These are phyloP conservation scores for Rhogogaster chlorosoma DNA, from an alignment of 2,888 invertebrate species.

Conservation along the genomic window DNA sequence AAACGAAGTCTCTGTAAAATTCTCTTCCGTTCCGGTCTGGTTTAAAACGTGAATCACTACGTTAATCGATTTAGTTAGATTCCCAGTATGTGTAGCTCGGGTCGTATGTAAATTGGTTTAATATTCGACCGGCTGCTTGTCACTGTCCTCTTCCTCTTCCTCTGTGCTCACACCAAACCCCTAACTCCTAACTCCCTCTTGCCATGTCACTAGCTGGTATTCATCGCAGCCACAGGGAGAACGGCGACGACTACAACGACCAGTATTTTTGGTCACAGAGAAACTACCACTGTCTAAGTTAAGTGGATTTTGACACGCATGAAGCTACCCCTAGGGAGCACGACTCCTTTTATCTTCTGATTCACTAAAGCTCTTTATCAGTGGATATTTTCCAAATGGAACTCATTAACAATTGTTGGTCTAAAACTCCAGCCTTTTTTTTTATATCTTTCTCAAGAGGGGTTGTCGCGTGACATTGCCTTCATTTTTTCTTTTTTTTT, in stretches of 20 bases:
- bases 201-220: constrained; percentile 36
- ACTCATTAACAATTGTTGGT: constrained; percentile 44
- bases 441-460: background rate
- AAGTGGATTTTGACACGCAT: constrained; percentile 63
- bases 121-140: constrained; percentile 36
- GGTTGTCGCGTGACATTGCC: constrained; percentile 37
- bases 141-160: constrained; percentile 28
- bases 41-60: background rate
- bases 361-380: constrained; percentile 45
- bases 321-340: constrained; percentile 15
- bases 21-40: background rate
- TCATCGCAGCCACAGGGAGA: constrained; percentile 16
- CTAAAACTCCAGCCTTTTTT: background rate
- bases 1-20: background rate
- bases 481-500: constrained; percentile 8
- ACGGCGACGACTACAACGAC: background rate
- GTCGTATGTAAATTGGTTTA: constrained; percentile 40
- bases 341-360: constrained; percentile 42
- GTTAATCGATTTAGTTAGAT: constrained; percentile 37
- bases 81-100: background rate
- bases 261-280: constrained; percentile 25
- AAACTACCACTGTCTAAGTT: constrained; percentile 45
- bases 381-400: constrained; percentile 43
- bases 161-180: constrained; percentile 6
- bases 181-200: constrained; percentile 31